Conservation (phyloP, 1,140 invertebrate genomes). For the Ctenoplectra terminalis region DNA sequence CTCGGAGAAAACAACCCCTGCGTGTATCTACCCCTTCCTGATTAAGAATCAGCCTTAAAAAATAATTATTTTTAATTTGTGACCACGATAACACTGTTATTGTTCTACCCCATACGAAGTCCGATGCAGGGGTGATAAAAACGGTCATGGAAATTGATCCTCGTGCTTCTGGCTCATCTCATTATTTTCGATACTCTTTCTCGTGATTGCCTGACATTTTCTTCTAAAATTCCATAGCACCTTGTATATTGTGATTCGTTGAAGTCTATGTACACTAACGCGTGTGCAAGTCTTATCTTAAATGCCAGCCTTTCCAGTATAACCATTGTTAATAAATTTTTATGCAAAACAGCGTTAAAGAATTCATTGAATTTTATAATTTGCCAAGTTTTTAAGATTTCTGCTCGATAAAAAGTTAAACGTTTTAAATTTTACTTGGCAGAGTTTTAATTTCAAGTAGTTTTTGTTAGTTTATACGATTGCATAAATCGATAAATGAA, state of each 20-base stretch:
- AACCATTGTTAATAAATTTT: slow-evolving; percentile 7
- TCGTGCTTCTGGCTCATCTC: slow-evolving; percentile 78
- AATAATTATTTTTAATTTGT: slow-evolving; percentile 84
- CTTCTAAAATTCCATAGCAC: slow-evolving; percentile 26
- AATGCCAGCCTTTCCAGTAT: neutral
- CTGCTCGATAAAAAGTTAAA: neutral
- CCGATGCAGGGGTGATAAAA: slow-evolving; percentile 51
- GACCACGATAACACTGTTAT: slow-evolving; percentile 79
- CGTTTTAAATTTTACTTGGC: too few species aligned
- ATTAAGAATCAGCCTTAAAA: slow-evolving; percentile 81
- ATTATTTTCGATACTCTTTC: slow-evolving; percentile 77
- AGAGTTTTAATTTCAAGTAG: too few species aligned
- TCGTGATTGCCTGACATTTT: slow-evolving; percentile 77
- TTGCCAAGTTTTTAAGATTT: neutral
- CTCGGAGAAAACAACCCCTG: slow-evolving; percentile 65
- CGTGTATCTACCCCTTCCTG: slow-evolving; percentile 63
- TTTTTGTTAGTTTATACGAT: too few species aligned
- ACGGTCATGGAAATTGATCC: slow-evolving; percentile 53
- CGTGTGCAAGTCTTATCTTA: slow-evolving; percentile 19
- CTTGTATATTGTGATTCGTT: neutral
- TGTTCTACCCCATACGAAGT: slow-evolving; percentile 64
- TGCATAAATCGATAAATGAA: slow-evolving; percentile 54
- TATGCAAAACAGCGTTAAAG: neutral
- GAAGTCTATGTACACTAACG: neutral
- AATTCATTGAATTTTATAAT: slow-evolving; percentile 11